Evolutionary conservation across 2,113 vertebrate species (phyloP).

Genomic region (Myrmophylax atrothorax): DNA sequence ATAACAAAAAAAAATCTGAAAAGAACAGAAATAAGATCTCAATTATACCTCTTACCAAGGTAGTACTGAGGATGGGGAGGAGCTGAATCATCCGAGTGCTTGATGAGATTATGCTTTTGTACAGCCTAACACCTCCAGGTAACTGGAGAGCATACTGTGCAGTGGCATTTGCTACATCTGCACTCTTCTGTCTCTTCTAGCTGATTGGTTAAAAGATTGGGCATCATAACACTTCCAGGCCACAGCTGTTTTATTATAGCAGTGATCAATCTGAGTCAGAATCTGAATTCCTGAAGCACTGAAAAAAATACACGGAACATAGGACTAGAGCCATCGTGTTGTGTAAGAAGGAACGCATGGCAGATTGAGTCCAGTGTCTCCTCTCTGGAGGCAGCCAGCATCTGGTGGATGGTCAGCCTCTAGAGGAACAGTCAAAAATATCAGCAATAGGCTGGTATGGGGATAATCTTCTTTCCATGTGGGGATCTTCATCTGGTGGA

Average conservation of each 20-base stretch:
- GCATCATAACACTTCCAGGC: background rate
- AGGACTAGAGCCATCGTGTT: background rate
- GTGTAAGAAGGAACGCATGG: background rate
- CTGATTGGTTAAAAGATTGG: background rate
- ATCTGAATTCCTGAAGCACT: background rate
- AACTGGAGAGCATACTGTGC: background rate
- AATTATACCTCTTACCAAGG: constrained; percentile 28
- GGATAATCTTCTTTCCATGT: background rate
- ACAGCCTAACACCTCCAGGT: background rate
- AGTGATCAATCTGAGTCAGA: background rate
- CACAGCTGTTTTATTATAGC: background rate
- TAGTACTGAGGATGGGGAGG: background rate
- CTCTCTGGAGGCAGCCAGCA: background rate
- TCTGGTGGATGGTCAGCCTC: background rate
- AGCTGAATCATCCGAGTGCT: background rate
- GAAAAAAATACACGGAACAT: background rate
- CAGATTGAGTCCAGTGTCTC: background rate
- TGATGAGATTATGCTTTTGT: background rate
- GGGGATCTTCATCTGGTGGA: background rate
- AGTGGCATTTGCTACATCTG: constrained; percentile 3
- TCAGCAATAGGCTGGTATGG: background rate
- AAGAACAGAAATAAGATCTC: background rate
- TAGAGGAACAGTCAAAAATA: background rate
- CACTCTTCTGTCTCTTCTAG: background rate
- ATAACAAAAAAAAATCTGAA: background rate